Evolutionary conservation across 2,113 vertebrate species (phyloP), one percentile per base, ranked within the genome.

Genomic region (Mesembrinibis cayennensis): DNA sequence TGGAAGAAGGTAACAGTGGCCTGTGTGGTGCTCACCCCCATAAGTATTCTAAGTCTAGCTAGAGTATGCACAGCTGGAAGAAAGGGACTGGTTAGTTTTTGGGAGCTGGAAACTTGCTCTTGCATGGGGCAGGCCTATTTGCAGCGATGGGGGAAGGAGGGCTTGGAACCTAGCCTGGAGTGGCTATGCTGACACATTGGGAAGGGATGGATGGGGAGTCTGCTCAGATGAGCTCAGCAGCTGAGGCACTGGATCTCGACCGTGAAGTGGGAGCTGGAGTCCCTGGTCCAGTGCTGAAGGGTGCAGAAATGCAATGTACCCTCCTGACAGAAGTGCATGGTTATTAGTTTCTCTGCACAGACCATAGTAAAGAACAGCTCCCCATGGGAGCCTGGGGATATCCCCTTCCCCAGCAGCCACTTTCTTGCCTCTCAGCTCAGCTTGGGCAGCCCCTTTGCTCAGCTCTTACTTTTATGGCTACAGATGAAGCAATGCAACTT

Each of bases 231-330:
- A 56, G 30, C 66, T 6, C 67, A 77, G 59, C 50, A 73, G 63
- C 40, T 66, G 62, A 77, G 40, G 53, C 42, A 16, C 40, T 53
- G 78, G 58, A 10, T 40, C n/a, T 47, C 52, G 52, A 85, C 61
- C 53, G 17, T 0, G 9, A 69, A 21, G 53, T 70, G n/a, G n/a
- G 45, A 81, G 45, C 53, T 70, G 89, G 44, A 77, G 56, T 25
- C 47, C 34, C 38, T 74, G 72, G 38, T 82, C 23, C 34, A 8
- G 29, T 14, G 56, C 16, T 22, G 32, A 36, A 90, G 55, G 62
- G 42, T 42, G 45, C 71, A 42, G 82, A 58, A 77, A 45, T 20
- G 22, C 55, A n/a, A 3, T 0, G 0, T 9, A 27, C n/a, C 25
- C 53, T 44, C 79, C 74, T 87, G 73, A 36, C 21, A 22, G 5